These are phyloP conservation scores for Hylaeus anthracinus DNA, from an alignment of 1,140 invertebrate species.

Conservation along the genomic window DNA sequence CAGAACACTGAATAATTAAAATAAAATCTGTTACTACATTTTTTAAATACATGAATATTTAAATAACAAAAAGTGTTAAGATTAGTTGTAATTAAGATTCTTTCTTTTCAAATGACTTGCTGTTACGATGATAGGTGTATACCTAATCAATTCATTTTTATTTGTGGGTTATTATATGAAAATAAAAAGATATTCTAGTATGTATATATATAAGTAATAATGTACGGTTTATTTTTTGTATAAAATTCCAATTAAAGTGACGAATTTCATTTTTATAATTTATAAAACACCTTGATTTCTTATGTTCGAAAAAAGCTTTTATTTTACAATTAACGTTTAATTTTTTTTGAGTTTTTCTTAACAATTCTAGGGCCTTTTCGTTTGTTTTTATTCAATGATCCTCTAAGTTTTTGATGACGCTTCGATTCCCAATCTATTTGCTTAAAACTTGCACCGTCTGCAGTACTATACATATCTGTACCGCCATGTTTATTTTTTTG, in stretches of 20 bases:
- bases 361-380: slow-evolving; percentile 39
- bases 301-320: slow-evolving; percentile 19
- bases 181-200: slow-evolving; percentile 19
- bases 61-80: background rate
- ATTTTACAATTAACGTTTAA: slow-evolving; percentile 52
- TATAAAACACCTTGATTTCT: background rate
- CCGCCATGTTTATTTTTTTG: slow-evolving; percentile 83
- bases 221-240: slow-evolving; percentile 20
- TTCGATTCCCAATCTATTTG: slow-evolving; percentile 86
- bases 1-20: background rate
- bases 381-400: slow-evolving; percentile 56
- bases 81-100: background rate
- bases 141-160: background rate
- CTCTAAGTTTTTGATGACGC: slow-evolving; percentile 73
- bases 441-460: slow-evolving; percentile 85
- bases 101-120: background rate
- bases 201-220: background rate
- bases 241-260: slow-evolving; percentile 10
- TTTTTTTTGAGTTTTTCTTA: slow-evolving; percentile 63
- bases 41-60: slow-evolving; percentile 8
- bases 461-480: slow-evolving; percentile 83
- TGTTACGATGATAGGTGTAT: background rate
- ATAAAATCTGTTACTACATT: background rate
- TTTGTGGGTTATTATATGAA: background rate
- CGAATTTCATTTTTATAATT: slow-evolving; percentile 4